Conservation (phyloP, 1,140 invertebrate species). For the Zophobas atratus region DNA sequence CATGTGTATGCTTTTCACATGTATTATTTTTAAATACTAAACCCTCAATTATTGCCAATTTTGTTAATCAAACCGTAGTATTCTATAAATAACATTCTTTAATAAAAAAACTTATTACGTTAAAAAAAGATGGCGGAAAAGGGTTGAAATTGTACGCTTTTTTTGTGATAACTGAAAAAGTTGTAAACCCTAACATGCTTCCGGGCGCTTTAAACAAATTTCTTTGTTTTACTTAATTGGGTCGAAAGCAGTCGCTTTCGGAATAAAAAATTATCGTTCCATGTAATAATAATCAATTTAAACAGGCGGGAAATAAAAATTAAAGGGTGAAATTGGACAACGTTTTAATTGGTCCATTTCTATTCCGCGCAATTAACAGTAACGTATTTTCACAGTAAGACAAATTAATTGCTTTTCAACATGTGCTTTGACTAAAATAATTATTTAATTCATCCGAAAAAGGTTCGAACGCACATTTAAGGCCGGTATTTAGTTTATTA, state of each 20-base stretch:
- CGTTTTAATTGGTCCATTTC: constrained; percentile 40
- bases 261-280: constrained; percentile 6
- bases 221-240: neutral
- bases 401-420: constrained; percentile 41
- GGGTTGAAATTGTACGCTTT: neutral
- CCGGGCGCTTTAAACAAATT: neutral
- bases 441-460: neutral
- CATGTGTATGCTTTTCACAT: too few species aligned
- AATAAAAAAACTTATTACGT: too few species aligned
- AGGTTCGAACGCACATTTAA: neutral
- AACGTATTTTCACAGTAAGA: constrained; percentile 34
- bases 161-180: neutral
- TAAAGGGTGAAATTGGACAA: constrained; percentile 34
- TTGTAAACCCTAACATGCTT: neutral
- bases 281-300: constrained; percentile 38
- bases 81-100: too few species aligned
- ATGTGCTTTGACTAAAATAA: constrained; percentile 16
- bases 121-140: too few species aligned
- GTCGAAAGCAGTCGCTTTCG: neutral
- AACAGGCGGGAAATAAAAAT: constrained; percentile 38
- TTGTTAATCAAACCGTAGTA: too few species aligned
- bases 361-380: constrained; percentile 32
- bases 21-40: too few species aligned
- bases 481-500: neutral
- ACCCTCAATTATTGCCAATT: too few species aligned